These are phyloP conservation scores for Ichneumoninae sp. DNA, from an alignment of 2,888 invertebrate genomes.

Conservation along the genomic window DNA sequence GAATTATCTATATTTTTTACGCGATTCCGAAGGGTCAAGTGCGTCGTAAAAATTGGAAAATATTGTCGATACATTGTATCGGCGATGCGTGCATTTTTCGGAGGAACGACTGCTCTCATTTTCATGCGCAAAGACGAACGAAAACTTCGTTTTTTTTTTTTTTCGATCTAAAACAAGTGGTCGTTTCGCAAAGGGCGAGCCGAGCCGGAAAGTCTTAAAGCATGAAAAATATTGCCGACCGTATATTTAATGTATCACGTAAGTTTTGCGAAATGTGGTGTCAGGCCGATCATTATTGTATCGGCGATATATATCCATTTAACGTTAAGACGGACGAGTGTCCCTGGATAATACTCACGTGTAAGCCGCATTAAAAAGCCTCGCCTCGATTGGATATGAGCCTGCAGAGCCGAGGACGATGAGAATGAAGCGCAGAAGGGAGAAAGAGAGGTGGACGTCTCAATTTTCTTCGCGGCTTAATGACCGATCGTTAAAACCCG, in stretches of 20 bases:
- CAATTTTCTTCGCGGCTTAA: conserved; percentile 83
- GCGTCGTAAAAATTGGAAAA: not conserved
- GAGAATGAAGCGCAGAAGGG: conserved; percentile 39
- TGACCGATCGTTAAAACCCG: conserved; percentile 82
- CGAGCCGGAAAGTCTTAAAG: conserved; percentile 4
- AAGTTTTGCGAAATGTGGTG: conserved; percentile 52
- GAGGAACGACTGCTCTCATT: not conserved
- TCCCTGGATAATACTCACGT: conserved; percentile 75
- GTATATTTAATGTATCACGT: not conserved
- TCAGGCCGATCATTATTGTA: conserved; percentile 56
- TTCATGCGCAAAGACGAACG: not conserved
- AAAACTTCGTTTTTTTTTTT: not conserved
- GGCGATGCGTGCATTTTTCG: not conserved
- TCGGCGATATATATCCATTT: conserved; percentile 50
- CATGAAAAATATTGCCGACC: conserved; percentile 29
- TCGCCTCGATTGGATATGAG: conserved; percentile 77
- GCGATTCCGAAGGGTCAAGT: not conserved
- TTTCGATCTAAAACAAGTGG: not conserved
- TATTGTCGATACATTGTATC: not conserved
- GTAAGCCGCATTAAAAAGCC: conserved; percentile 76
- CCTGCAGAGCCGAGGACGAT: conserved; percentile 43
- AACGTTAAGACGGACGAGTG: conserved; percentile 48
- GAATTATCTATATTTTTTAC: no score
- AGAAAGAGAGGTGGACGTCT: conserved; percentile 78
- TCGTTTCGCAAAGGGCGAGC: not conserved